Evolutionary conservation across 2,797 vertebrate genomes (phyloP).

Genomic region (Siniperca obscura): DNA sequence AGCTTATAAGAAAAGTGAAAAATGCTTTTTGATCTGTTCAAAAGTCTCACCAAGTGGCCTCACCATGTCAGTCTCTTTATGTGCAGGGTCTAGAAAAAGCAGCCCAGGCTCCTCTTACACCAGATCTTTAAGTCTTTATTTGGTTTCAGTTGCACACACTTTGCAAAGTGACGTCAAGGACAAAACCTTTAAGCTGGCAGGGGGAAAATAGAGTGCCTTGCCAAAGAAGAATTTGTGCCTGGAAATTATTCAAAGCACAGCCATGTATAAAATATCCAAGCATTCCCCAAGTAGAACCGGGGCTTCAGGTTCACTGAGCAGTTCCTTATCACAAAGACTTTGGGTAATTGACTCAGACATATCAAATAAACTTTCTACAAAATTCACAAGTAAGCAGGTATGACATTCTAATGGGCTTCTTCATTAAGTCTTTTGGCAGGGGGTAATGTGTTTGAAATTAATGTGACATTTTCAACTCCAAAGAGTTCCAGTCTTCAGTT

Average conservation of each 20-base stretch:
- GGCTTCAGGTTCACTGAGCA: conserved; percentile 85
- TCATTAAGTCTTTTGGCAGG: conserved; percentile 88
- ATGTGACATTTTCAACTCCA: conserved; percentile 90
- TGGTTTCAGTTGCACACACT: conserved; percentile 76
- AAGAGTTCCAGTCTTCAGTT: conserved; percentile 85
- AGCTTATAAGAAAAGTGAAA: conserved; percentile 5
- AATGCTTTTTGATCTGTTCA: conserved; percentile 13
- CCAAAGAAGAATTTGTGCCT: conserved; percentile 80
- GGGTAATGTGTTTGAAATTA: conserved; percentile 90
- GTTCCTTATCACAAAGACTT: conserved; percentile 90
- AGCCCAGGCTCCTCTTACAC: conserved; percentile 42
- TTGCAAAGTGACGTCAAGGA: conserved; percentile 89
- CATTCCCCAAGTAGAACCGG: conserved; percentile 83
- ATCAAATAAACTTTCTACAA: conserved; percentile 91
- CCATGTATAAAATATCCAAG: conserved; percentile 83
- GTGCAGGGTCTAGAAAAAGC: conserved; percentile 26
- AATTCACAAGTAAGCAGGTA: conserved; percentile 91
- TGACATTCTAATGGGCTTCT: conserved; percentile 92
- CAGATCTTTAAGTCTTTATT: conserved; percentile 57
- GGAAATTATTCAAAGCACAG: conserved; percentile 90
- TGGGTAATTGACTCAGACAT: conserved; percentile 91
- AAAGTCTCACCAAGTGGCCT: conserved; percentile 27
- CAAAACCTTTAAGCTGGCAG: conserved; percentile 83
- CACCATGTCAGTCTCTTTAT: conserved; percentile 35
- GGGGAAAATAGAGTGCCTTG: conserved; percentile 83